Base-by-base conservation (phyloP, 2,888 invertebrate species). In the Drosophila subsilvestris region DNA sequence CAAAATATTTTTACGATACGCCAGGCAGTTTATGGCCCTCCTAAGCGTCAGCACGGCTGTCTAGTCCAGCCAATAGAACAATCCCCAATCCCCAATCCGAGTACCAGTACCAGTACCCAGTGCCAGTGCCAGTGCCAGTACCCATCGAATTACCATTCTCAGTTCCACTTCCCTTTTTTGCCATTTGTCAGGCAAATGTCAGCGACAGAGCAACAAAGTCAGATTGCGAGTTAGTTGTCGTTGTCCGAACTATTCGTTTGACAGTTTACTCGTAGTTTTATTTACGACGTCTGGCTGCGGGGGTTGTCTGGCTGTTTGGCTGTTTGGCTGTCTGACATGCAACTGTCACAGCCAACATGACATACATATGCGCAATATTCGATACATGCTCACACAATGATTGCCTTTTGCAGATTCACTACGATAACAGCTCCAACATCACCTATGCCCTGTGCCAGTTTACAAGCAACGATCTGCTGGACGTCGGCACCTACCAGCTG, bases 401-500 rank as follows among this genome's bases (percentile, higher is more conserved):
- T 65, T 25, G 29, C 42, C 55, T 17, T 44, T 47, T 51, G 17
- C 74, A 83, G 86, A 59, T 60, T 10, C 55, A 93, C 93, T 74
- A 94, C 93, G 86, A 94, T 93, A 77, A 74, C 56, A 74, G 71
- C 14, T 74, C 73, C n/a, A 75, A 84, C 50, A 58, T 70, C 18
- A 79, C 75, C 50, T 84, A 74, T 56, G 76, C 81, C 14, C 67
- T 83, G 67, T 47, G 95, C 93, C 20, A 95, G 94, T 91, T 94
- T 94, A 53, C 94, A 94, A 88, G 91, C 93, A 79, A 94, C 93
- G 80, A 93, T 93, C 82, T 93, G 89, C 60, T 92, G 45, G 77
- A 93, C 91, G 73, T 69, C 74, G 72, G 84, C 63, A 86, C 89
- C 67, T 92, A 88, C 68, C 96, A 97, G 92, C 94, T 96, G 91